phyloP scores from a whole-genome alignment of 2,888 invertebrate genomes.

The Microplitis deprimator region DNA sequence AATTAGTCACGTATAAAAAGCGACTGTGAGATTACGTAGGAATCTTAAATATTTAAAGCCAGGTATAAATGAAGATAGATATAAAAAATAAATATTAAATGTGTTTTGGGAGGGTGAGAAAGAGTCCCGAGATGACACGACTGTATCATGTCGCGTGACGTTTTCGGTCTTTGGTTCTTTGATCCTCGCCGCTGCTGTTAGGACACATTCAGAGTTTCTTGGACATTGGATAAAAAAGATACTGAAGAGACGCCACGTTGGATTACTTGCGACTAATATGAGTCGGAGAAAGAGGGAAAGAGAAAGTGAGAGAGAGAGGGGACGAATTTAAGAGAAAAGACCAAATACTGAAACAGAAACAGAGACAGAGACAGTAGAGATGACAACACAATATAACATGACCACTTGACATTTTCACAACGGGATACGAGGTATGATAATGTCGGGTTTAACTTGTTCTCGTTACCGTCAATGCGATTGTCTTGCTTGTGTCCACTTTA shows the following conservation, averaged over 20 bases:
- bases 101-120: not conserved
- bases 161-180: not conserved
- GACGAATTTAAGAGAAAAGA: too few species aligned
- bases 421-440: constrained; percentile 63
- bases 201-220: not conserved
- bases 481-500: constrained; percentile 56
- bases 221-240: not conserved
- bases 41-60: constrained; percentile 20
- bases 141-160: constrained; percentile 30
- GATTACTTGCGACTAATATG: too few species aligned
- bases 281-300: constrained; percentile 11
- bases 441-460: constrained; percentile 67
- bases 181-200: constrained; percentile 21
- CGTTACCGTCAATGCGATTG: constrained; percentile 34
- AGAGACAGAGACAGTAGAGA: constrained; percentile 48
- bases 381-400: constrained; percentile 50
- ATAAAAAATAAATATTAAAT: not conserved
- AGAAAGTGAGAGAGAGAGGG: not conserved
- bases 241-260: constrained; percentile 8
- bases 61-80: constrained; percentile 16
- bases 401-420: constrained; percentile 69
- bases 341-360: constrained; percentile 9
- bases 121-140: constrained; percentile 27
- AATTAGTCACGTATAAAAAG: constrained; percentile 20
- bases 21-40: not conserved